Percentiles rank a stretch among this genome's conserved stretches.
Evolutionary conservation across 2,113 vertebrate genomes (phyloP).

Genomic region (Rhipidura dahli): DNA sequence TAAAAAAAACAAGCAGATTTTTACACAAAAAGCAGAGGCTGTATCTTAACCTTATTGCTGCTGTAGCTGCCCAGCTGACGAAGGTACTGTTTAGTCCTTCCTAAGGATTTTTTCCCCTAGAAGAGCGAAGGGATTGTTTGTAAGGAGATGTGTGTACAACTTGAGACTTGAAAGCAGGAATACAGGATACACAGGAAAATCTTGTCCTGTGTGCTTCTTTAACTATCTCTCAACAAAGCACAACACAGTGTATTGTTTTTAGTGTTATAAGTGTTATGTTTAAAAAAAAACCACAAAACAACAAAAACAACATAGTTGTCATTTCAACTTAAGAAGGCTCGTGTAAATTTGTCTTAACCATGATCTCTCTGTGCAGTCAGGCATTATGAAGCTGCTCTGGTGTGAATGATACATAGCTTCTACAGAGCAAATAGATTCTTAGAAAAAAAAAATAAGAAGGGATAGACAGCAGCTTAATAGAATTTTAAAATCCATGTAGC

Average conservation of each 20-base stretch:
- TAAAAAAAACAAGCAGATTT: not conserved
- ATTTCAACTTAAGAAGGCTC: not conserved
- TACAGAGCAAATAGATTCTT: not conserved
- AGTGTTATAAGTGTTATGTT: not conserved
- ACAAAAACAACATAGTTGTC: not conserved
- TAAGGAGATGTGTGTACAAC: not conserved
- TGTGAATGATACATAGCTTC: not conserved
- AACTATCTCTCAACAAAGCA: not conserved
- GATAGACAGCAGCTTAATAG: not conserved
- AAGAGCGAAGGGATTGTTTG: not conserved
- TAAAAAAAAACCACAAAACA: not conserved
- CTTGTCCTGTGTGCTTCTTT: not conserved
- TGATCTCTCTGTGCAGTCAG: not conserved
- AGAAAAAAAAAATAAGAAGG: not conserved
- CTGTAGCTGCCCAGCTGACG: not conserved
- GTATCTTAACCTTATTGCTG: not conserved
- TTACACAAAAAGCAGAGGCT: not conserved
- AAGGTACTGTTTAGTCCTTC: not conserved
- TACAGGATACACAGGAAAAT: not conserved
- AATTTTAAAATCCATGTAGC: not conserved
- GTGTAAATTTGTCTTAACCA: not conserved
- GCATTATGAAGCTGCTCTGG: not conserved
- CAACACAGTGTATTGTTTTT: not conserved
- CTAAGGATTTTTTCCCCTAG: not conserved
- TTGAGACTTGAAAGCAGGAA: not conserved